Conservation (phyloP, 1,140 invertebrate species). For the Drosophila nannoptera region DNA sequence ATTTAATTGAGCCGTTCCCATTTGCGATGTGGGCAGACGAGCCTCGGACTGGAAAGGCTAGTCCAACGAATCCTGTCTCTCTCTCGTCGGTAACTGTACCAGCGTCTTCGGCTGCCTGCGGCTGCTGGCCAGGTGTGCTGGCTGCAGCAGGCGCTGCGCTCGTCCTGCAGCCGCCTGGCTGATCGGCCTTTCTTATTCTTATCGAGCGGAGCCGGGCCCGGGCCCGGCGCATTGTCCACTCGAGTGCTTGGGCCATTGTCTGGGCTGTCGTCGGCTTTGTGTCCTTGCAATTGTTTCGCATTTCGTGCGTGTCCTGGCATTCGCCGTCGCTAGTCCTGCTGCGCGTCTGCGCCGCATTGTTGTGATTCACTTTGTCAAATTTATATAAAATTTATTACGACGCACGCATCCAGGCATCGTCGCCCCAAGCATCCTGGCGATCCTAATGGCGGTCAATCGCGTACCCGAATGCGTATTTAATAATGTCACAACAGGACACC, state of each 20-base stretch:
- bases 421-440: slow-evolving; percentile 2
- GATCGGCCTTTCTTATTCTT: slow-evolving; percentile 63
- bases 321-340: slow-evolving; percentile 19
- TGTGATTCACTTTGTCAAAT: slow-evolving; percentile 74
- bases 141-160: slow-evolving; percentile 29
- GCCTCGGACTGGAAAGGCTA: slow-evolving; percentile 16
- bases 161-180: slow-evolving; percentile 43
- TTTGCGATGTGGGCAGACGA: slow-evolving; percentile 17
- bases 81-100: slow-evolving; percentile 34
- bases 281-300: slow-evolving; percentile 49
- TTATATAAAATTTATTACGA: slow-evolving; percentile 72
- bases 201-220: too few species aligned
- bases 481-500: slow-evolving; percentile 61
- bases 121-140: slow-evolving; percentile 40
- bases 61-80: not conserved
- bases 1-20: slow-evolving; percentile 50
- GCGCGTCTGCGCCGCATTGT: slow-evolving; percentile 39
- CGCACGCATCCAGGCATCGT: slow-evolving; percentile 36
- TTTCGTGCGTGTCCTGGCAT: slow-evolving; percentile 67
- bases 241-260: slow-evolving; percentile 46
- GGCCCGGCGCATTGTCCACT: slow-evolving; percentile 46
- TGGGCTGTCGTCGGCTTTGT: slow-evolving; percentile 40
- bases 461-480: slow-evolving; percentile 57
- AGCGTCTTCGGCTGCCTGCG: slow-evolving; percentile 7
- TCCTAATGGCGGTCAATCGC: slow-evolving; percentile 24